A percentile compares a stretch with the other conserved stretches of the same genome.
These are phyloP conservation scores for Mactra quadrangularis DNA, from an alignment of 1,140 invertebrate genomes.

Conservation along the genomic window DNA sequence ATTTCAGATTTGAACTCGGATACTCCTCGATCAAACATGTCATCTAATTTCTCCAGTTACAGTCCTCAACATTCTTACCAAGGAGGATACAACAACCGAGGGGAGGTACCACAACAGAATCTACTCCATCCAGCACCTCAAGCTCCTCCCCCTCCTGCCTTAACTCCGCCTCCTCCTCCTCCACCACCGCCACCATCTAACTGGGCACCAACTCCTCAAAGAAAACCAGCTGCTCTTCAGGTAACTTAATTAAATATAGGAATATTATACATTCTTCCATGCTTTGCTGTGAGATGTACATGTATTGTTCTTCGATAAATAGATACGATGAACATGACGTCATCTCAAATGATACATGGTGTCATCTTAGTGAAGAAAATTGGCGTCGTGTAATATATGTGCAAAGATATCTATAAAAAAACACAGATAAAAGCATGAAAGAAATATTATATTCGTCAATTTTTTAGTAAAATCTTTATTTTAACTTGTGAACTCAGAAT, in stretches of 20 bases:
- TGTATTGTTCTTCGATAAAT: too few species aligned
- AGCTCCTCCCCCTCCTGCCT: slow-evolving; percentile 70
- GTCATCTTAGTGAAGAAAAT: too few species aligned
- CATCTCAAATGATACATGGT: too few species aligned
- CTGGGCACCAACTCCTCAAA: slow-evolving; percentile 44
- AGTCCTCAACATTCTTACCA: slow-evolving; percentile 51
- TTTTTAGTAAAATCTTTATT: too few species aligned
- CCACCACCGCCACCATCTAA: slow-evolving; percentile 63
- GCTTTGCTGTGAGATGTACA: too few species aligned
- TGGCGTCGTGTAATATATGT: too few species aligned
- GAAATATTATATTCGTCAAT: too few species aligned
- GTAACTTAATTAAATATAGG: slow-evolving; percentile 1
- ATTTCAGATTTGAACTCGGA: slow-evolving; percentile 60
- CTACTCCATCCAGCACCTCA: slow-evolving; percentile 69
- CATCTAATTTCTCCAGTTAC: slow-evolving; percentile 46
- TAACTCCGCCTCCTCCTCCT: slow-evolving; percentile 73
- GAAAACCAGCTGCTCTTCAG: slow-evolving; percentile 24
- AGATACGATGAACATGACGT: too few species aligned
- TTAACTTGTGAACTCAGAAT: too few species aligned
- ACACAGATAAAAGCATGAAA: too few species aligned
- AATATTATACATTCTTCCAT: too few species aligned
- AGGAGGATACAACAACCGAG: slow-evolving; percentile 25
- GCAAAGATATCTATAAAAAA: too few species aligned
- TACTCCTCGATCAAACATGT: slow-evolving; percentile 59
- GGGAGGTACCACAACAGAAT: slow-evolving; percentile 61